Conservation (phyloP, 2,113 vertebrate species). For the Prunella himalayana region DNA sequence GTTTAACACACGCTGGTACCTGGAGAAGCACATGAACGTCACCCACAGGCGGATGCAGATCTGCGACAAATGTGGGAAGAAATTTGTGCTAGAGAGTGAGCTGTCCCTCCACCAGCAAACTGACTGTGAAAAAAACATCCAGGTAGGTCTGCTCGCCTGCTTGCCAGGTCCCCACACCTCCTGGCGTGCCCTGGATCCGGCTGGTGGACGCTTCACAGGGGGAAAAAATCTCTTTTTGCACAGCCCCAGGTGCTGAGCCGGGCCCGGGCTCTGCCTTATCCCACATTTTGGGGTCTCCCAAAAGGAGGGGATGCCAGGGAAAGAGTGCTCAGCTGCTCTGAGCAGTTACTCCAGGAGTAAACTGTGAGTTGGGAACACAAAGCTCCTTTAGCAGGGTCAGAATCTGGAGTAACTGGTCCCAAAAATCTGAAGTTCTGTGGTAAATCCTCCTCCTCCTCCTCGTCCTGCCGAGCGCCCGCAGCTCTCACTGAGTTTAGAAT, state of each 20-base stretch:
- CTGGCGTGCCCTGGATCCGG: slow-evolving; percentile 26
- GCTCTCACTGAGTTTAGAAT: neutral
- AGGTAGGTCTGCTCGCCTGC: slow-evolving; percentile 81
- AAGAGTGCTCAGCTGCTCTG: neutral
- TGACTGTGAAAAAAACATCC: slow-evolving; percentile 99
- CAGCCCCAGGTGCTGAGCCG: neutral
- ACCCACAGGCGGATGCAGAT: slow-evolving; percentile 99
- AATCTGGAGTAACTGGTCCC: neutral
- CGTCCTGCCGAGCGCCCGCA: neutral
- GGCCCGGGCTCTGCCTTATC: neutral
- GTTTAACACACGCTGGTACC: slow-evolving; percentile 98
- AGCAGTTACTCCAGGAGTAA: neutral
- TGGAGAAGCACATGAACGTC: slow-evolving; percentile 99
- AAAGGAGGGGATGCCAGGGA: neutral
- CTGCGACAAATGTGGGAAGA: slow-evolving; percentile 98
- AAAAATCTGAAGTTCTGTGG: neutral
- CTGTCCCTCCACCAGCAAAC: slow-evolving; percentile 98
- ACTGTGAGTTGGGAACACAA: neutral
- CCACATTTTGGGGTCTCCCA: neutral
- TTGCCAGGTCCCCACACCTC: slow-evolving; percentile 43
- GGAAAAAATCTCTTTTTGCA: neutral
- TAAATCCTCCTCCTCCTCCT: neutral
- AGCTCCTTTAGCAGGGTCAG: neutral
- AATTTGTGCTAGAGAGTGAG: slow-evolving; percentile 98
- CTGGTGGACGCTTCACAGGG: slow-evolving; percentile 32